phyloP scores from a whole-genome alignment of 2,888 invertebrate species.

The Chrysodeixis includens region DNA sequence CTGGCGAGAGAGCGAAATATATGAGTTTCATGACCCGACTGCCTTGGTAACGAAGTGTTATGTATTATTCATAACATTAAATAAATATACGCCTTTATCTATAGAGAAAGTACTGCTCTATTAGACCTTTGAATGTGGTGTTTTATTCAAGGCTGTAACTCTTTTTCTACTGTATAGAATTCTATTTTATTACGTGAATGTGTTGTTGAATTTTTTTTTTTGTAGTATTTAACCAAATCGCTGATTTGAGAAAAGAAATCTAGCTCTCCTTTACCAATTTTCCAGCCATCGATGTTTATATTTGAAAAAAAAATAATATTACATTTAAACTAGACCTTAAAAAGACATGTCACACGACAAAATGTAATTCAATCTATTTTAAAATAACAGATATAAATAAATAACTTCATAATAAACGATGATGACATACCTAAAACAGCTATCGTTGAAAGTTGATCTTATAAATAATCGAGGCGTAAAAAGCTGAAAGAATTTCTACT shows the following conservation, averaged over 20 bases:
- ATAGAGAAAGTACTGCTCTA: not conserved
- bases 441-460: not conserved
- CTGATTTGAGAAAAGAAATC: too few species aligned
- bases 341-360: too few species aligned
- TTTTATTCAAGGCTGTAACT: too few species aligned
- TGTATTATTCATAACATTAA: slow-evolving; percentile 4
- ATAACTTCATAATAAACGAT: too few species aligned
- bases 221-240: too few species aligned
- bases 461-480: slow-evolving; percentile 41
- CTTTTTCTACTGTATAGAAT: too few species aligned
- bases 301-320: not conserved
- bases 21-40: not conserved
- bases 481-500: slow-evolving; percentile 25
- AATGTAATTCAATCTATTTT: too few species aligned
- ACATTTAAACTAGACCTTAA: not conserved
- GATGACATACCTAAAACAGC: too few species aligned
- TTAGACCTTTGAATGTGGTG: too few species aligned
- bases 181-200: not conserved
- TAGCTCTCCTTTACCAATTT: too few species aligned
- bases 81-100: not conserved
- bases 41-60: not conserved
- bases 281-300: too few species aligned
- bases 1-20: not conserved
- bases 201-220: not conserved
- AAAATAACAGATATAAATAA: too few species aligned